Conservation (phyloP, 1,140 invertebrate genomes). For the Heliconius hermathena region DNA sequence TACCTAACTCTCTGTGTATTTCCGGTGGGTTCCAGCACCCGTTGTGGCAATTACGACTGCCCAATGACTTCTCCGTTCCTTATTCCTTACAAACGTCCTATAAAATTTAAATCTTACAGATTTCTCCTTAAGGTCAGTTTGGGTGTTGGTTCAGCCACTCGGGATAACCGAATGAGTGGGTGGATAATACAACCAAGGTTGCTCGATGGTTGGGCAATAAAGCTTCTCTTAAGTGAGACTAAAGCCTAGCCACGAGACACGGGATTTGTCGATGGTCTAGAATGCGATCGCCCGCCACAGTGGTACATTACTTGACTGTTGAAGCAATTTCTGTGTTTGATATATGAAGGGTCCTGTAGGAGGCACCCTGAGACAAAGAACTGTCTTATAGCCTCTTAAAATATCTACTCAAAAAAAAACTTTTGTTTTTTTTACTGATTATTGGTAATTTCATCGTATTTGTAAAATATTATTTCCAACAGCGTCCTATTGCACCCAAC, state of each 20-base stretch:
- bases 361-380: too few relatives aligned
- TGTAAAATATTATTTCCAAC: too few relatives aligned
- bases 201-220: background rate
- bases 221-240: too few relatives aligned
- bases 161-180: background rate
- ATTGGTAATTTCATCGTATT: too few relatives aligned
- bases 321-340: background rate
- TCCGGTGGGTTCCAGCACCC: background rate
- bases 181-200: background rate
- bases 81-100: background rate
- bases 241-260: background rate
- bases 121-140: conserved; percentile 2
- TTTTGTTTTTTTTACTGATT: background rate
- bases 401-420: background rate
- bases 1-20: background rate
- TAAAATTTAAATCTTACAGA: background rate
- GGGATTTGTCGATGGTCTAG: background rate
- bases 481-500: too few relatives aligned
- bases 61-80: background rate
- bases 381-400: background rate
- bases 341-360: background rate
- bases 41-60: background rate
- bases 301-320: background rate
- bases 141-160: background rate
- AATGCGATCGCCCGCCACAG: conserved; percentile 8